These are phyloP conservation scores for Labia minor DNA, from an alignment of 2,888 invertebrate genomes.

Conservation along the genomic window DNA sequence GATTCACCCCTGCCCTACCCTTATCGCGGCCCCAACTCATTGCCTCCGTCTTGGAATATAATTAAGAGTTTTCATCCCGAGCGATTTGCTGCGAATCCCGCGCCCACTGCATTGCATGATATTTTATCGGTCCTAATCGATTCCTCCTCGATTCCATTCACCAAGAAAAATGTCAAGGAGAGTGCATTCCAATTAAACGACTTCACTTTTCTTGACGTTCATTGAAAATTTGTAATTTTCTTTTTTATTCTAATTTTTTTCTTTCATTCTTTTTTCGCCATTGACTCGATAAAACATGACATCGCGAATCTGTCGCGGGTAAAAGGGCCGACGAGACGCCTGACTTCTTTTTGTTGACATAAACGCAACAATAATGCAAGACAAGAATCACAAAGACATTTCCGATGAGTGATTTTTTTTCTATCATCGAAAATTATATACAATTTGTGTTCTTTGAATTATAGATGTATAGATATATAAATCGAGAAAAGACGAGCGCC, in stretches of 20 bases:
- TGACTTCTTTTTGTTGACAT: too few species aligned
- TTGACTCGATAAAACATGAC: neutral
- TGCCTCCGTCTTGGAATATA: neutral
- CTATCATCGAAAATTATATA: too few species aligned
- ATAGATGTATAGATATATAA: too few species aligned
- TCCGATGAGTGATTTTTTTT: too few species aligned
- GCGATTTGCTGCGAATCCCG: neutral
- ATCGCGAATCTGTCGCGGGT: too few species aligned
- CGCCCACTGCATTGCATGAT: neutral
- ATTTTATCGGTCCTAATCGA: neutral
- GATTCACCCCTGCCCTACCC: neutral
- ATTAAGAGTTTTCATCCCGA: neutral
- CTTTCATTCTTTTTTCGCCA: neutral
- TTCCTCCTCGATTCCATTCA: neutral
- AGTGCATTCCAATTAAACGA: neutral
- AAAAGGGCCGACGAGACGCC: too few species aligned
- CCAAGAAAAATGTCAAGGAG: neutral
- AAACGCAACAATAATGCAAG: too few species aligned
- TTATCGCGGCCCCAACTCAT: neutral
- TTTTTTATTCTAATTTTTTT: neutral
- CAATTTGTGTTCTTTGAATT: too few species aligned
- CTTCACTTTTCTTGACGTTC: neutral
- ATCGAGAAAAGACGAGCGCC: too few species aligned
- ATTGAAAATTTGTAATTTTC: neutral
- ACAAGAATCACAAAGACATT: too few species aligned